phyloP scores from a whole-genome alignment of 1,140 invertebrate genomes.

The Ceratoteleas bidentatus region DNA sequence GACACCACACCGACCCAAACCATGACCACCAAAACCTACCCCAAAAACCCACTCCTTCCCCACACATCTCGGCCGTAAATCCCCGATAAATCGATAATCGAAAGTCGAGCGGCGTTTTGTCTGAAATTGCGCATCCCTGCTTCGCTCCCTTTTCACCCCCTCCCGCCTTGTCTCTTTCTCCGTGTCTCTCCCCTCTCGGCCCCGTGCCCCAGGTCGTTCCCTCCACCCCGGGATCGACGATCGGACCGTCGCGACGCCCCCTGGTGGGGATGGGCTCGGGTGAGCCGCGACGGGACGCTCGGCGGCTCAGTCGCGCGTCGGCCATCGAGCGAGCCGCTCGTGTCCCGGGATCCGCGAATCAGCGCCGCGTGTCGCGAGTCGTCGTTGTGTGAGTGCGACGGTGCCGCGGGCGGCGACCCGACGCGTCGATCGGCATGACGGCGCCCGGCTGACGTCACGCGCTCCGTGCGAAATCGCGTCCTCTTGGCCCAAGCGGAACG shows the following conservation, averaged over 20 bases:
- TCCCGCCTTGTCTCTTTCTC: background rate
- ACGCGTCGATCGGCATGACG: conserved; percentile 69
- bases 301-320: conserved; percentile 70
- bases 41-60: no score
- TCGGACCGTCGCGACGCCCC: conserved; percentile 40
- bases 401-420: conserved; percentile 59
- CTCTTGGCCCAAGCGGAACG: conserved; percentile 17
- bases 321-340: conserved; percentile 54
- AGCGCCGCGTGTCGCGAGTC: no score
- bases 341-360: no score
- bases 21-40: no score
- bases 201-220: conserved; percentile 25
- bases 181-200: background rate
- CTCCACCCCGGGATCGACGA: conserved; percentile 60
- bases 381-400: conserved; percentile 22
- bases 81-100: no score
- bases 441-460: conserved; percentile 52
- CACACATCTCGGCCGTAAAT: no score
- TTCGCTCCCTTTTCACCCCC: no score
- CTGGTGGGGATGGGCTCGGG: conserved; percentile 53
- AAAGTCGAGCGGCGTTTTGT: no score
- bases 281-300: conserved; percentile 55
- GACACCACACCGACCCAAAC: no score
- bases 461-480: conserved; percentile 29
- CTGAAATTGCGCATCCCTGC: no score